Percentiles rank a stretch among this genome's conserved stretches.
Conservation (phyloP, 2,113 vertebrate species). For the Aegotheles bennettii region DNA sequence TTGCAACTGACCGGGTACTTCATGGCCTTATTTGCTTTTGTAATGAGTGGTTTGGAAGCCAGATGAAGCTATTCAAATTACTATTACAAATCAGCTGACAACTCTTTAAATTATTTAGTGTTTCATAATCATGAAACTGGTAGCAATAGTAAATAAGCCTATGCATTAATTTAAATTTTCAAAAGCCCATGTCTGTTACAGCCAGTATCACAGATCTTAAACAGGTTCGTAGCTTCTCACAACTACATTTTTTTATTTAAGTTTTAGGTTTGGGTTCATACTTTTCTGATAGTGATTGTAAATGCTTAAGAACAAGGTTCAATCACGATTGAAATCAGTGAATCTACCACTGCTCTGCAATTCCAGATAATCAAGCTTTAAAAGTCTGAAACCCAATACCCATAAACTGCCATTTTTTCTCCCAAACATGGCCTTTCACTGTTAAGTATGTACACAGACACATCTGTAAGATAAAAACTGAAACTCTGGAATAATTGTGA, state of each 20-base stretch:
- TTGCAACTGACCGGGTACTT: background rate
- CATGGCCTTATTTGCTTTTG: background rate
- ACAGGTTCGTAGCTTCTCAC: background rate
- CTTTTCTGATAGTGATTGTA: background rate
- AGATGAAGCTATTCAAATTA: background rate
- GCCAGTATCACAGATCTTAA: background rate
- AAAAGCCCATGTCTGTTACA: background rate
- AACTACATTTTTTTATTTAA: background rate
- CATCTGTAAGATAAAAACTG: background rate
- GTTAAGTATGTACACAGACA: background rate
- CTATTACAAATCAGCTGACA: background rate
- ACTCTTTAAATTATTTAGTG: background rate
- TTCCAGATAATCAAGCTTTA: background rate
- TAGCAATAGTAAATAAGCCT: background rate
- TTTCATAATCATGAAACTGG: background rate
- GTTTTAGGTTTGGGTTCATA: background rate
- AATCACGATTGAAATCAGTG: background rate
- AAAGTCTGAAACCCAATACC: background rate
- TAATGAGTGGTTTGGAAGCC: background rate
- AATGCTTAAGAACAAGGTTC: background rate
- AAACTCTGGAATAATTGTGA: background rate
- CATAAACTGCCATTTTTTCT: background rate
- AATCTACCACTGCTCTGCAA: background rate
- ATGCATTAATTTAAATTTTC: background rate
- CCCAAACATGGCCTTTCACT: background rate